phyloP scores from a whole-genome alignment of 2,888 invertebrate genomes.

The Ochlodes sylvanus region DNA sequence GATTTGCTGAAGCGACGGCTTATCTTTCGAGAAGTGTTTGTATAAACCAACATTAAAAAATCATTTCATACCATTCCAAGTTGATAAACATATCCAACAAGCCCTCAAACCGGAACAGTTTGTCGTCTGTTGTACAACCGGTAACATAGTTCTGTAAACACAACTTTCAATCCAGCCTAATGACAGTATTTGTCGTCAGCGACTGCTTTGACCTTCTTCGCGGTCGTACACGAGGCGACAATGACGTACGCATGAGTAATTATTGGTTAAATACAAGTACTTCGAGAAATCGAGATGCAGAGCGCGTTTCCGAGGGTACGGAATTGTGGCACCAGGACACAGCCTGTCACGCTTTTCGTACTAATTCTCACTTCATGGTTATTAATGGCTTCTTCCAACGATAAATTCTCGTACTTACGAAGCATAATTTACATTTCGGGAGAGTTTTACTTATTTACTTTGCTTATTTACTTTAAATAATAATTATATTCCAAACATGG shows the following conservation, averaged over 20 bases:
- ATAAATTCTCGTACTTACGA: constrained; percentile 26
- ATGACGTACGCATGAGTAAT: constrained; percentile 33
- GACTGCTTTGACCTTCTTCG: constrained; percentile 19
- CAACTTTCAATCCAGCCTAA: constrained; percentile 18
- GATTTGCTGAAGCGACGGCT: no score
- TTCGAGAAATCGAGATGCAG: constrained; percentile 39
- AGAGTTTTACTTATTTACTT: not conserved
- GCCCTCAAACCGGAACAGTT: not conserved
- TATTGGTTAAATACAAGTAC: constrained; percentile 27
- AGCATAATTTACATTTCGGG: constrained; percentile 33
- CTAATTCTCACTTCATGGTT: constrained; percentile 35
- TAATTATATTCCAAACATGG: no score
- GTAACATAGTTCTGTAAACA: not conserved
- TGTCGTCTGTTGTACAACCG: not conserved
- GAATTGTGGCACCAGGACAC: constrained; percentile 32
- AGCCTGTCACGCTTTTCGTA: not conserved
- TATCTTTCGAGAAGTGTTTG: no score
- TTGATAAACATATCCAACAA: not conserved
- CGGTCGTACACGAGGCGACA: constrained; percentile 7
- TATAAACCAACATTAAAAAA: no score
- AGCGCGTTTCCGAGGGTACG: constrained; percentile 21
- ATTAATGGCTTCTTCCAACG: constrained; percentile 20
- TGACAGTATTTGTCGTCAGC: constrained; percentile 1
- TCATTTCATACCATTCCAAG: no score
- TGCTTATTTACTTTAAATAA: no score